Evolutionary conservation across 1,140 invertebrate genomes (phyloP).

Genomic region (Drosophila pachea): DNA sequence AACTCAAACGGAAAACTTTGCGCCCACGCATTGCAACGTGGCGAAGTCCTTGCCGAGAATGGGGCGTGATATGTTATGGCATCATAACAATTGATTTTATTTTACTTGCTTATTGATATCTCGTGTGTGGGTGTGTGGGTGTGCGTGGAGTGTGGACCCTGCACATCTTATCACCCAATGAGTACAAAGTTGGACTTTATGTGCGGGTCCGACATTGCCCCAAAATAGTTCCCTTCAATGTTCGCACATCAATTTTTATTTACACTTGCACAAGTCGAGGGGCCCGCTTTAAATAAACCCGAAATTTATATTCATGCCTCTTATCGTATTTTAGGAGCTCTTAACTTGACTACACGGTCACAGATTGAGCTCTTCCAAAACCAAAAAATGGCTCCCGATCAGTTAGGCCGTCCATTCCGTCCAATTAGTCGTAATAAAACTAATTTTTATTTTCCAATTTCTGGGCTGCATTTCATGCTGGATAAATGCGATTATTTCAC

Average conservation of each 20-base stretch:
- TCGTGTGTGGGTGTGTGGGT: conserved; percentile 27
- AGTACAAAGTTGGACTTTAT: conserved; percentile 31
- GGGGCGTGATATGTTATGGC: conserved; percentile 64
- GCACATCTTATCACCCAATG: conserved; percentile 15
- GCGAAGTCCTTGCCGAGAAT: conserved; percentile 15
- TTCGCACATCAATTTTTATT: conserved; percentile 17
- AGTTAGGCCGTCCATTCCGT: too few species aligned
- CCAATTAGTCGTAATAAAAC: too few species aligned
- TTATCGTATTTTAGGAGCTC: conserved; percentile 1
- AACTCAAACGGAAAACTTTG: conserved; percentile 52
- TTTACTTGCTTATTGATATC: conserved; percentile 65
- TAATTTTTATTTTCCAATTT: too few species aligned
- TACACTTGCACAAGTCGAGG: background rate
- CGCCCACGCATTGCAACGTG: conserved; percentile 41
- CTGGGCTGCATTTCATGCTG: too few species aligned
- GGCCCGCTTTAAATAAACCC: conserved; percentile 4
- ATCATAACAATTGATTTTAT: conserved; percentile 74
- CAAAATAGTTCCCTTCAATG: conserved; percentile 19
- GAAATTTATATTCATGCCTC: background rate
- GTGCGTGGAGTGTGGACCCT: too few species aligned
- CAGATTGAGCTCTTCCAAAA: background rate
- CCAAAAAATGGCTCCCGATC: background rate
- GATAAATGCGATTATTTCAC: too few species aligned
- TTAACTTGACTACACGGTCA: background rate
- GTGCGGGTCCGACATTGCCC: conserved; percentile 8